Evolutionary conservation across 2,113 vertebrate species (phyloP).

Genomic region (Lepisosteus osseus): DNA sequence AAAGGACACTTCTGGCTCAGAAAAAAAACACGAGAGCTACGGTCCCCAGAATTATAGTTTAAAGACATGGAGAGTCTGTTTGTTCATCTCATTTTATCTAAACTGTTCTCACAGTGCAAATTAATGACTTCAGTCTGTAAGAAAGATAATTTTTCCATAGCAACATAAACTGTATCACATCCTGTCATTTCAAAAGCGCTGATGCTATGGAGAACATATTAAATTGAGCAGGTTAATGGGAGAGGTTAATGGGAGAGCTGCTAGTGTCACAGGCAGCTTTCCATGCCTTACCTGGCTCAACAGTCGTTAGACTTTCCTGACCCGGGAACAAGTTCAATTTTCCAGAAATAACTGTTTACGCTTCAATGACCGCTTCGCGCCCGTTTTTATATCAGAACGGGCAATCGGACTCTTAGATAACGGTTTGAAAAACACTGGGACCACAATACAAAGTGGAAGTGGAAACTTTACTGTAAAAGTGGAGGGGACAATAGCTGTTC

Average conservation of each 20-base stretch:
- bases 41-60: too few species aligned
- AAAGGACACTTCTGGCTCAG: too few species aligned
- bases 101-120: neutral
- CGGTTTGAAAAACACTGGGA: neutral
- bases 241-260: neutral
- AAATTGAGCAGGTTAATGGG: neutral
- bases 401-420: constrained; percentile 13
- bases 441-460: constrained; percentile 3
- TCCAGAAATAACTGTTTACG: constrained; percentile 10
- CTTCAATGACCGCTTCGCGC: neutral
- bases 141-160: neutral
- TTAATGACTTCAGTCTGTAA: neutral
- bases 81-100: neutral
- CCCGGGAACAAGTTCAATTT: constrained; percentile 6
- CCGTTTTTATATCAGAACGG: constrained; percentile 14
- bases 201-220: neutral
- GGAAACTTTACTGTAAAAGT: constrained; percentile 14
- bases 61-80: too few species aligned
- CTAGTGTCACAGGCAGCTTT: neutral
- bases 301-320: neutral
- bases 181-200: neutral
- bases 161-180: neutral
- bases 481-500: neutral
- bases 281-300: neutral
- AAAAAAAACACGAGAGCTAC: too few species aligned